These are phyloP conservation scores for Ormyrus pomaceus DNA, from an alignment of 2,888 invertebrate species.

Conservation along the genomic window DNA sequence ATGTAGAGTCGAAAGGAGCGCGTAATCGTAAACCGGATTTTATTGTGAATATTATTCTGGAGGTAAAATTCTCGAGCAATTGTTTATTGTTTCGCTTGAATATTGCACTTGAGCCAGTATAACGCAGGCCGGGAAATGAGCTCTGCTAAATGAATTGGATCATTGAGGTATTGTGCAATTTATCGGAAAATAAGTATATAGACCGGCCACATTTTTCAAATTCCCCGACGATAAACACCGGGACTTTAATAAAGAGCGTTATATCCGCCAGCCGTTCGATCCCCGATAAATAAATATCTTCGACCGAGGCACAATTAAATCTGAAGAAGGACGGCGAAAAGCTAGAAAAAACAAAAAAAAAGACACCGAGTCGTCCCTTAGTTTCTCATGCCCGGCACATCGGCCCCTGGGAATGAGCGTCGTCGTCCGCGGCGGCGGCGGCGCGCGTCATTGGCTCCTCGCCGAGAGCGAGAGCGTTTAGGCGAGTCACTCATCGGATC, in stretches of 20 bases:
- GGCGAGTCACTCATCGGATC: conserved; percentile 61
- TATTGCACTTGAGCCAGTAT: background rate
- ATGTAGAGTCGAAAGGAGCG: too few species aligned
- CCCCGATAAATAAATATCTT: conserved; percentile 1
- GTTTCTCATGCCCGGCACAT: background rate
- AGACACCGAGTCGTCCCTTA: background rate
- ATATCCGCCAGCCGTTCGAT: background rate
- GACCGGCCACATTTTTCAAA: conserved; percentile 7
- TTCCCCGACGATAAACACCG: background rate
- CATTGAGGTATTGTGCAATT: background rate
- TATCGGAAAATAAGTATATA: conserved; percentile 1
- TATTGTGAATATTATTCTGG: too few species aligned
- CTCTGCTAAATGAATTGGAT: too few species aligned
- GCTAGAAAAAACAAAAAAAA: too few species aligned
- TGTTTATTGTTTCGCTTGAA: too few species aligned
- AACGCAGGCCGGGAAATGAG: background rate
- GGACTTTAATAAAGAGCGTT: background rate
- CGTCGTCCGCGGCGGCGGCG: background rate
- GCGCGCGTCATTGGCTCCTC: conserved; percentile 46
- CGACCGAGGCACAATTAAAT: too few species aligned
- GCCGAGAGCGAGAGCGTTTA: conserved; percentile 8
- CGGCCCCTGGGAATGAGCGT: too few species aligned
- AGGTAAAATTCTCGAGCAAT: too few species aligned
- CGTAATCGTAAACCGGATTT: too few species aligned
- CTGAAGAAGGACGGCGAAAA: too few species aligned